A percentile compares a stretch with the other conserved stretches of the same genome.
These are phyloP conservation scores for Pachycephala philippinensis DNA, from an alignment of 2,113 vertebrate species.

Conservation along the genomic window DNA sequence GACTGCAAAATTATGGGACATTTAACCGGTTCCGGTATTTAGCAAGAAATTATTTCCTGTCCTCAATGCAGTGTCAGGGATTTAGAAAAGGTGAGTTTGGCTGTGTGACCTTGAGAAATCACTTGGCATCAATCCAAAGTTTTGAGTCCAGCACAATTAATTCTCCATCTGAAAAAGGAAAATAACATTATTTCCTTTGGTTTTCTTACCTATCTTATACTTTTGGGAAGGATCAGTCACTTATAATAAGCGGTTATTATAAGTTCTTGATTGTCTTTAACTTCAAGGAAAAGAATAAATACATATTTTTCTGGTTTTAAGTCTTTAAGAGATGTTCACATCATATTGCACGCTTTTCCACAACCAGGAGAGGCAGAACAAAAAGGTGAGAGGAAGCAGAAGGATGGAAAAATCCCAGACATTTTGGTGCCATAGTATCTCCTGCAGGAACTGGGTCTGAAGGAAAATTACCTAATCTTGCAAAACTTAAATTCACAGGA, in stretches of 20 bases:
- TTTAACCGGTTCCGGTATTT: not conserved
- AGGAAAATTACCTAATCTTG: not conserved
- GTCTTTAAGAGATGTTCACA: not conserved
- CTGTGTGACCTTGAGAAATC: not conserved
- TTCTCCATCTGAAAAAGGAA: not conserved
- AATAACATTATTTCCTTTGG: not conserved
- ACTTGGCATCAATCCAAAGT: not conserved
- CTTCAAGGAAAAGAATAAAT: not conserved
- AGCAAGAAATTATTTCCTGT: not conserved
- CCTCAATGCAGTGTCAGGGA: not conserved
- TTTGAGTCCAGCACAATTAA: not conserved
- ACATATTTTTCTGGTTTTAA: not conserved
- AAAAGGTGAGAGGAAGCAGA: not conserved
- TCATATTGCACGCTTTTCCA: not conserved
- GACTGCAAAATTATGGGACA: not conserved
- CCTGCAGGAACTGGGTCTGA: not conserved
- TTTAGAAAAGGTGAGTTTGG: not conserved
- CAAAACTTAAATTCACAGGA: not conserved
- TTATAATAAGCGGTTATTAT: not conserved
- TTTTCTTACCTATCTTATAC: not conserved
- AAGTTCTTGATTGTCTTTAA: not conserved
- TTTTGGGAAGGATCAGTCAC: not conserved
- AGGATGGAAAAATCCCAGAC: not conserved
- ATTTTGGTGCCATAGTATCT: not conserved
- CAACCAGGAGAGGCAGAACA: not conserved